These are phyloP conservation scores for Julus scandinavius DNA, from an alignment of 2,888 invertebrate genomes.

Conservation along the genomic window DNA sequence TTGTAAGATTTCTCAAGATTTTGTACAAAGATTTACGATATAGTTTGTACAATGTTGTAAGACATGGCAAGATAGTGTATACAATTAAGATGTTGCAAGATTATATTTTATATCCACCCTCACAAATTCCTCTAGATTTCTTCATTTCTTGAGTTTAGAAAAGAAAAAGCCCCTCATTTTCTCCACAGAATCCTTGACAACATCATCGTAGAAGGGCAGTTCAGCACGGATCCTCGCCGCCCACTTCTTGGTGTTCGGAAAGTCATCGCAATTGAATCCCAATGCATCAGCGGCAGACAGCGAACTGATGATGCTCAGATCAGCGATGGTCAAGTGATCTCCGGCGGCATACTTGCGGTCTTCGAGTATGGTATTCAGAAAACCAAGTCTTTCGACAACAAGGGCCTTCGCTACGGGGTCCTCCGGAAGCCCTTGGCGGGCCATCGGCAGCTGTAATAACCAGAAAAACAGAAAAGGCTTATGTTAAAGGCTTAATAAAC, in stretches of 20 bases:
- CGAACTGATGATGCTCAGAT: background rate
- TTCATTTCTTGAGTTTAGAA: no score
- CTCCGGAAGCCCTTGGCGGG: background rate
- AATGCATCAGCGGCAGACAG: background rate
- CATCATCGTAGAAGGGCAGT: background rate
- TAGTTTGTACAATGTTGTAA: no score
- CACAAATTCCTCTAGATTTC: no score
- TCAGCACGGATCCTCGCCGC: background rate
- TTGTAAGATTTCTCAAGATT: no score
- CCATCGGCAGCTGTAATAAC: background rate
- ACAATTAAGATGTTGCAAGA: no score
- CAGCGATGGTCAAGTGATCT: background rate
- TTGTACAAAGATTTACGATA: no score
- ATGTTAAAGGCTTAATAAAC: no score
- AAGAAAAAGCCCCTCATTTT: no score
- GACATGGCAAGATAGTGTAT: no score
- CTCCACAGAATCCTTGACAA: no score
- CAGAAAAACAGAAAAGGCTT: no score
- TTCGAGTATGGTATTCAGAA: background rate
- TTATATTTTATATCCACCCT: no score
- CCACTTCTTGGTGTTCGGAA: background rate
- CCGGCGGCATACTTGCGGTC: background rate
- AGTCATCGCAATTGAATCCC: background rate
- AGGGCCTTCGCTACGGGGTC: background rate
- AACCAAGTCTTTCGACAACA: background rate